These are phyloP conservation scores for Oreochromis niloticus DNA, from an alignment of 2,113 vertebrate species.

Conservation along the genomic window DNA sequence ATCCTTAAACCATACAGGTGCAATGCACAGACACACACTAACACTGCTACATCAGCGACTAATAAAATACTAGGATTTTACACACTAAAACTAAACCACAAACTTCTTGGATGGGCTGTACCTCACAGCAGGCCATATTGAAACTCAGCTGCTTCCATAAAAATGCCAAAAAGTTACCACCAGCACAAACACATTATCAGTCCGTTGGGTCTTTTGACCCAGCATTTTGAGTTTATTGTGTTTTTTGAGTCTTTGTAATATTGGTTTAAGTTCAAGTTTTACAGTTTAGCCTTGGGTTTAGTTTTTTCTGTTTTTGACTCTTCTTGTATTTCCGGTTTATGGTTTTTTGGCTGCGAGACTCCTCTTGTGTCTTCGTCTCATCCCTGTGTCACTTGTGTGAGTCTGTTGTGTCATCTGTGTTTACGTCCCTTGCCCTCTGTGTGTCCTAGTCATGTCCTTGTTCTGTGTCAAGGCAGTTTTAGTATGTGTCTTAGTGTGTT, in stretches of 20 bases:
- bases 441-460: neutral
- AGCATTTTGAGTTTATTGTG: neutral
- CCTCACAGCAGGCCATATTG: accelerated
- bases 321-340: neutral
- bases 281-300: neutral
- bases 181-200: neutral
- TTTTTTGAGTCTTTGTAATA: too few species aligned
- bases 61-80: neutral
- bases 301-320: neutral
- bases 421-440: neutral
- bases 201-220: neutral
- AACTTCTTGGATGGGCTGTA: accelerated
- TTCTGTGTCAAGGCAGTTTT: neutral
- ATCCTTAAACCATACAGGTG: neutral
- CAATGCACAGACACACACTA: neutral
- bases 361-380: neutral
- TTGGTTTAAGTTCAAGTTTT: neutral
- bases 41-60: neutral
- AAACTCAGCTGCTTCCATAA: neutral
- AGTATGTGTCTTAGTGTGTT: neutral
- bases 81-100: neutral
- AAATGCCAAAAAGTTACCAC: neutral
- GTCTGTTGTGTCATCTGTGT: neutral
- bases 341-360: neutral
- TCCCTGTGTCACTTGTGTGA: neutral